Evolutionary conservation across 2,113 vertebrate genomes (phyloP).

Genomic region (Trematocara zebra): DNA sequence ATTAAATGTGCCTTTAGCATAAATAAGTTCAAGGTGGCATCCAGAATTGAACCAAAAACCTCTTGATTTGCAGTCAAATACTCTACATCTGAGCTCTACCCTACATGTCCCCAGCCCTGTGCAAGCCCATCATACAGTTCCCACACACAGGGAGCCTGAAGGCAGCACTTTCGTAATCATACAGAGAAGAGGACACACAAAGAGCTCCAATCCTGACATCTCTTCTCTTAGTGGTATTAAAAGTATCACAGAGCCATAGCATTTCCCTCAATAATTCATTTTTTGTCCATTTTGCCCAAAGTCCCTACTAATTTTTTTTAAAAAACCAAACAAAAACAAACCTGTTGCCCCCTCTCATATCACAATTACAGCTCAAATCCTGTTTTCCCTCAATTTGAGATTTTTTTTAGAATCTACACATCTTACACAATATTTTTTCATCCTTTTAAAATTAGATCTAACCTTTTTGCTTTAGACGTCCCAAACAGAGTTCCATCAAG

Average conservation of each 20-base stretch:
- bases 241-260: accelerated
- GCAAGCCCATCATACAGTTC: background rate
- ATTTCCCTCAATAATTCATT: background rate
- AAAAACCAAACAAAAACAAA: accelerated
- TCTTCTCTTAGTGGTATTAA: background rate
- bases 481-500: background rate
- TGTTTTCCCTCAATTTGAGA: background rate
- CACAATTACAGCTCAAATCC: accelerated
- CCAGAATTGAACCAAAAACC: constrained; percentile 76
- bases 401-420: background rate
- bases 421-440: background rate
- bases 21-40: constrained; percentile 61
- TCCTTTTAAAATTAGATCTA: background rate
- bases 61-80: constrained; percentile 81
- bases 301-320: background rate
- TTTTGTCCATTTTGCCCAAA: background rate
- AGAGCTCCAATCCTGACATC: background rate
- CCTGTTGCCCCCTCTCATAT: accelerated
- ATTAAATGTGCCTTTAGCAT: accelerated
- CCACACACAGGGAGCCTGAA: background rate
- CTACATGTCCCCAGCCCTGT: background rate
- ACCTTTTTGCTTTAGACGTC: background rate
- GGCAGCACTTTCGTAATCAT: background rate
- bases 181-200: background rate
- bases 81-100: constrained; percentile 82